Evolutionary conservation across 2,888 invertebrate species (phyloP).

Genomic region (Parapristionchus giblindavisi): DNA sequence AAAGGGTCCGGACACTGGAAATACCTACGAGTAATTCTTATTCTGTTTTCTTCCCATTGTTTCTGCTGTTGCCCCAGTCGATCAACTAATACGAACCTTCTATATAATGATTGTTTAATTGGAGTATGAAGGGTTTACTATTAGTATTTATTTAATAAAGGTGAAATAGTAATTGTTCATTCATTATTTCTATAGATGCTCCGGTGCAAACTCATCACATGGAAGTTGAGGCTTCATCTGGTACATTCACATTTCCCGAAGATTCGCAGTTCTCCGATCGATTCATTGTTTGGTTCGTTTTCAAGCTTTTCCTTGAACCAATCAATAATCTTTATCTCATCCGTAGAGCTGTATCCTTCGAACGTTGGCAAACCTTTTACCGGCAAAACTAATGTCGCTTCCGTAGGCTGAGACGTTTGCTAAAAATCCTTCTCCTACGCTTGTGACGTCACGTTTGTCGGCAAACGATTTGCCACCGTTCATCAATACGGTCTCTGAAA

Average conservation of each 20-base stretch:
- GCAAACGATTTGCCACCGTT: neutral
- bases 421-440: neutral
- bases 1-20: constrained; percentile 48
- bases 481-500: no score
- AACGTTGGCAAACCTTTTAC: no score
- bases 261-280: constrained; percentile 52
- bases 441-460: constrained; percentile 1
- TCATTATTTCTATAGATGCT: constrained; percentile 51
- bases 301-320: neutral
- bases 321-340: neutral
- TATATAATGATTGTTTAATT: neutral
- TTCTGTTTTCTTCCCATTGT: neutral
- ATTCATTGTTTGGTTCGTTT: constrained; percentile 58
- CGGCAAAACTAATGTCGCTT: no score
- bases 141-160: no score
- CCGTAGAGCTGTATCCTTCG: no score
- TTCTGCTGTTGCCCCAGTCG: no score
- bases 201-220: constrained; percentile 55
- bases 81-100: no score
- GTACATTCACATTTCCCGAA: constrained; percentile 55
- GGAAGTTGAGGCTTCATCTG: constrained; percentile 55
- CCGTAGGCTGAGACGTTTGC: no score
- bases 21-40: constrained; percentile 54
- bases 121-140: neutral
- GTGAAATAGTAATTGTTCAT: no score